Conservation (phyloP, 2,888 invertebrate species). For the Diabrotica balteata region DNA sequence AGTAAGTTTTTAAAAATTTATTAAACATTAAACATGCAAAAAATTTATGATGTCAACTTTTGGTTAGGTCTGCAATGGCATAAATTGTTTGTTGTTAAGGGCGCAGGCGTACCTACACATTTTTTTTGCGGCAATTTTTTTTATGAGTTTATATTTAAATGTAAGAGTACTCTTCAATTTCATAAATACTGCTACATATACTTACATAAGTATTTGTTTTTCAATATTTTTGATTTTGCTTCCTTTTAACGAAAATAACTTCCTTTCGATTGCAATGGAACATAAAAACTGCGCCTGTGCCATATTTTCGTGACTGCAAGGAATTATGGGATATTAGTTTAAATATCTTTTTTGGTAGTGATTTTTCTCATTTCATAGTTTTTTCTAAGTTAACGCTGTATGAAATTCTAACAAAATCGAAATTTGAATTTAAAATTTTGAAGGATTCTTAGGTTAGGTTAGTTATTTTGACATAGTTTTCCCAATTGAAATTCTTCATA, state of each 20-base stretch:
- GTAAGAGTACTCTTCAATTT: too few species aligned
- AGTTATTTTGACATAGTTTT: not conserved
- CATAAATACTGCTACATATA: too few species aligned
- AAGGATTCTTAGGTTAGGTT: not conserved
- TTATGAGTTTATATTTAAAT: conserved; percentile 30
- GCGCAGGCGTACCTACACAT: conserved; percentile 49
- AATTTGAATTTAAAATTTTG: not conserved
- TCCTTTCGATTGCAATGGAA: not conserved
- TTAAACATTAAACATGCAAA: too few species aligned
- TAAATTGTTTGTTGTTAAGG: conserved; percentile 49
- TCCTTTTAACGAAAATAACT: too few species aligned
- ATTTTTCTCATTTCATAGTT: too few species aligned
- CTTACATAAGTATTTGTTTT: too few species aligned
- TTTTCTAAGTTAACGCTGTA: not conserved
- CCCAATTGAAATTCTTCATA: too few species aligned
- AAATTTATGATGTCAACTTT: too few species aligned
- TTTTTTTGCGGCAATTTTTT: conserved; percentile 33
- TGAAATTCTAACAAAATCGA: not conserved
- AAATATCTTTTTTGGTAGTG: not conserved
- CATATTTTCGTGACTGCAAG: conserved; percentile 3
- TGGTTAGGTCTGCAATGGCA: conserved; percentile 48
- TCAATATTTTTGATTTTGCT: too few species aligned
- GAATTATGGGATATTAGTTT: conserved; percentile 3
- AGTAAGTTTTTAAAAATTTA: too few species aligned
- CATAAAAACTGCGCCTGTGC: conserved; percentile 16